Conservation (phyloP, 2,888 invertebrate genomes). For the Melipona bicolor region DNA sequence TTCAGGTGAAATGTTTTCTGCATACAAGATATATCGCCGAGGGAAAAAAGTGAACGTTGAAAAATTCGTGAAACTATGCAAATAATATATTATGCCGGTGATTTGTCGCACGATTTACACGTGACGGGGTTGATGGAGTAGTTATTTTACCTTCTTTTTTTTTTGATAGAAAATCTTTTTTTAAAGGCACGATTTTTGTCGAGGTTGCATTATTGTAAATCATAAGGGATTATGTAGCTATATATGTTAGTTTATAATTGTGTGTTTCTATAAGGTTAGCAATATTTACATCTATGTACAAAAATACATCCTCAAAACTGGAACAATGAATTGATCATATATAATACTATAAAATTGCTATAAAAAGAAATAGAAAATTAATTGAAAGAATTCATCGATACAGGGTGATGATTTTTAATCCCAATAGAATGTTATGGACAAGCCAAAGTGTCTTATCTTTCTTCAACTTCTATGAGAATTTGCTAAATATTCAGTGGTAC, state of each 20-base stretch:
- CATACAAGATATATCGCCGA: conserved; percentile 11
- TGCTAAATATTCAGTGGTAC: neutral
- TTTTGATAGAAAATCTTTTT: neutral
- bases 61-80: conserved; percentile 48
- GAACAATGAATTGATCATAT: neutral
- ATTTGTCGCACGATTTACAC: neutral
- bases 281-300: too few species aligned
- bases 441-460: conserved; percentile 28
- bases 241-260: neutral
- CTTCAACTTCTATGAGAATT: neutral
- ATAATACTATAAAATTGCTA: neutral
- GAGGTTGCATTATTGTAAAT: neutral
- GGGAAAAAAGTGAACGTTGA: conserved; percentile 11
- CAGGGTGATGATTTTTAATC: conserved; percentile 8
- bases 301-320: neutral
- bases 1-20: conserved; percentile 49
- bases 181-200: neutral
- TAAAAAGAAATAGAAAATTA: neutral
- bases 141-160: too few species aligned
- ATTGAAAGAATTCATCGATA: neutral
- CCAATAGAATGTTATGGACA: neutral
- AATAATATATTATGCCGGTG: conserved; percentile 16
- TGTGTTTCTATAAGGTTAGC: neutral
- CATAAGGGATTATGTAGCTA: neutral
- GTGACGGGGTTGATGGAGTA: neutral